These are phyloP conservation scores for Ariopsis seemanni DNA, from an alignment of 2,113 vertebrate genomes.

Conservation along the genomic window DNA sequence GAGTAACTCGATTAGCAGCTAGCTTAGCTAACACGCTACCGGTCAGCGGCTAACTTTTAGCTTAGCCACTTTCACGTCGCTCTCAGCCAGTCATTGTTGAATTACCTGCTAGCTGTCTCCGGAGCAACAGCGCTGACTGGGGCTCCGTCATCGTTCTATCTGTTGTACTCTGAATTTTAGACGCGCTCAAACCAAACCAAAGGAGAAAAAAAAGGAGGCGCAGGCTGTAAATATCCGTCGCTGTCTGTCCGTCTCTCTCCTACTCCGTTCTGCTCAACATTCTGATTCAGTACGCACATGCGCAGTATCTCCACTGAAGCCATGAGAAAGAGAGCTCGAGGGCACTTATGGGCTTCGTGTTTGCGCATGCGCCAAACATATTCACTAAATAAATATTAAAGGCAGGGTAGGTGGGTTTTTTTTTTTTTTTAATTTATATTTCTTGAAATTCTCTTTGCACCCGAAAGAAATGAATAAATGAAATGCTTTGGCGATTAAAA, in stretches of 20 bases:
- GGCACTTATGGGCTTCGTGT: conserved; percentile 28
- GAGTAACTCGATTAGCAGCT: conserved; percentile 6
- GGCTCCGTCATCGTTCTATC: conserved; percentile 86
- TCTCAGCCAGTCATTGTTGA: conserved; percentile 44
- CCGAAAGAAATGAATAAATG: no score
- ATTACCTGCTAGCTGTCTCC: conserved; percentile 96
- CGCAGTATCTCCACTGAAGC: conserved; percentile 40
- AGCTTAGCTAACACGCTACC: not conserved
- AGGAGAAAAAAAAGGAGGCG: not conserved
- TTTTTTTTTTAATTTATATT: no score
- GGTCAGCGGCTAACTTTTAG: not conserved
- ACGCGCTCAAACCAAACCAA: conserved; percentile 35
- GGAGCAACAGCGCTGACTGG: conserved; percentile 92
- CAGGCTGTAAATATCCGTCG: conserved; percentile 58
- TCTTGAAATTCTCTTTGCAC: no score
- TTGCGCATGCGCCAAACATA: conserved; percentile 32
- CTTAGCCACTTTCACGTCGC: conserved; percentile 33
- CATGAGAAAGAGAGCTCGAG: conserved; percentile 29
- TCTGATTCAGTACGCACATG: conserved; percentile 55
- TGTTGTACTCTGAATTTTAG: conserved; percentile 48
- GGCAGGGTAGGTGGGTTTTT: no score
- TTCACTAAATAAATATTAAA: not conserved
- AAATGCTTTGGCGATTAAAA: not conserved
- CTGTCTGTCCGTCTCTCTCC: conserved; percentile 58
- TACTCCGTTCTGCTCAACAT: conserved; percentile 55